A percentile compares a stretch with the other conserved stretches of the same genome.
phyloP scores from a whole-genome alignment of 1,140 invertebrate species.

The Lerema accius region DNA sequence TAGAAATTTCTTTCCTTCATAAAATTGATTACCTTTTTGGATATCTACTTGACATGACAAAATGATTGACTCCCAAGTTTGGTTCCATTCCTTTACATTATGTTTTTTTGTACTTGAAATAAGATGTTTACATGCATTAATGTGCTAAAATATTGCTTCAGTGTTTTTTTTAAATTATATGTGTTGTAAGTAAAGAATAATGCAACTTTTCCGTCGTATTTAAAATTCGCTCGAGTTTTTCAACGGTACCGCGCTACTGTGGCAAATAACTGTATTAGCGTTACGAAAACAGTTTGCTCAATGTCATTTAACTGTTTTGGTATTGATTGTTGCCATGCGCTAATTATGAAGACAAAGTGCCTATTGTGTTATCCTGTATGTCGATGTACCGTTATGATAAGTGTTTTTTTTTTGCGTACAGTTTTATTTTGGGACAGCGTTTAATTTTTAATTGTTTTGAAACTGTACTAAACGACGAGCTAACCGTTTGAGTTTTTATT shows the following conservation, averaged over 20 bases:
- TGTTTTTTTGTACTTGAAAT: too few species aligned
- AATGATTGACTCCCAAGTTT: too few species aligned
- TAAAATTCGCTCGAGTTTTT: too few species aligned
- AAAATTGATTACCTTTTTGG: too few species aligned
- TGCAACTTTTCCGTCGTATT: neutral
- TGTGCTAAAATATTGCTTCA: too few species aligned
- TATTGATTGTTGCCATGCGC: conserved; percentile 3
- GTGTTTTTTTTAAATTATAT: neutral
- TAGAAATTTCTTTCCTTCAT: too few species aligned
- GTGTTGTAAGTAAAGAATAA: neutral
- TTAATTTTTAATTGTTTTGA: neutral
- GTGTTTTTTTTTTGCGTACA: neutral
- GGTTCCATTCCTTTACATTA: too few species aligned
- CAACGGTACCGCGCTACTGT: neutral
- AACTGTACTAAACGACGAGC: too few species aligned
- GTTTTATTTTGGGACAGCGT: neutral
- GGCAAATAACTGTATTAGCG: neutral
- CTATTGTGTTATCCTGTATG: conserved; percentile 5
- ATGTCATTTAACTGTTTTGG: conserved; percentile 12
- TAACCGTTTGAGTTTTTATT: too few species aligned
- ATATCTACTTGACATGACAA: too few species aligned
- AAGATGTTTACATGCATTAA: too few species aligned
- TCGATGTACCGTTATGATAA: neutral
- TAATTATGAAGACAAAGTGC: conserved; percentile 6
- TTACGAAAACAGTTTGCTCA: conserved; percentile 16